A percentile compares a stretch with the other conserved stretches of the same genome.
These are phyloP conservation scores for Pollenia amentaria DNA, from an alignment of 2,888 invertebrate genomes.

Conservation along the genomic window DNA sequence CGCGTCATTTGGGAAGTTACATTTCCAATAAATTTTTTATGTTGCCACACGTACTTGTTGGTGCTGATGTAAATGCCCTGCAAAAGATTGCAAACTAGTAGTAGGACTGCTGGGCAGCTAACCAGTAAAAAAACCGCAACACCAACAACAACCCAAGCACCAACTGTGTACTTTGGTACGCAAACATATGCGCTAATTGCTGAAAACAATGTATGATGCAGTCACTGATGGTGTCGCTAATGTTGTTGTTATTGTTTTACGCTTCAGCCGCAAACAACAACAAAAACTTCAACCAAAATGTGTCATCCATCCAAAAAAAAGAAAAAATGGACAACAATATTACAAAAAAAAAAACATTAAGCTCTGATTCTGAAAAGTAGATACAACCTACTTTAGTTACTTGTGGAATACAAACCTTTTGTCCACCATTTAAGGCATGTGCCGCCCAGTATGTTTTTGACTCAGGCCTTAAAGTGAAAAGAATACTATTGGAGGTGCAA, in stretches of 20 bases:
- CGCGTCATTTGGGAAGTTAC: constrained; percentile 39
- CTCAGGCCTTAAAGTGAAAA: constrained; percentile 16
- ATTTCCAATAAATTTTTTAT: constrained; percentile 20
- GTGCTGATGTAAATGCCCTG: constrained; percentile 16
- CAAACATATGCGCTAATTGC: constrained; percentile 68
- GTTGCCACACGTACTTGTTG: constrained; percentile 2
- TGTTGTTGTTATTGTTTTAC: constrained; percentile 54
- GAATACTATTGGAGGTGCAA: constrained; percentile 36
- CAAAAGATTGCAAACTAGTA: constrained; percentile 36
- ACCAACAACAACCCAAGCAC: constrained; percentile 24
- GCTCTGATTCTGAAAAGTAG: constrained; percentile 24
- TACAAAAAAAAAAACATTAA: background rate
- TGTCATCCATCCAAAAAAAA: constrained; percentile 2
- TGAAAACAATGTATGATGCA: constrained; percentile 55
- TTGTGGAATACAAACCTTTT: constrained; percentile 52
- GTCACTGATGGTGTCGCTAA: constrained; percentile 34
- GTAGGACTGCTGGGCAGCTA: background rate
- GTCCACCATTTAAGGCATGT: constrained; percentile 55
- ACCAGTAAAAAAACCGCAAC: constrained; percentile 34
- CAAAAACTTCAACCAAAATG: background rate
- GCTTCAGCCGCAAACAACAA: constrained; percentile 21
- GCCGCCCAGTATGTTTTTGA: constrained; percentile 33
- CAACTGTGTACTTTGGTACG: constrained; percentile 36
- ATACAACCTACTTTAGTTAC: constrained; percentile 38
- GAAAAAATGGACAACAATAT: constrained; percentile 27